A percentile compares a stretch with the other conserved stretches of the same genome.
These are phyloP conservation scores for Pseudococcus longispinus DNA, from an alignment of 2,888 invertebrate genomes.

Conservation along the genomic window DNA sequence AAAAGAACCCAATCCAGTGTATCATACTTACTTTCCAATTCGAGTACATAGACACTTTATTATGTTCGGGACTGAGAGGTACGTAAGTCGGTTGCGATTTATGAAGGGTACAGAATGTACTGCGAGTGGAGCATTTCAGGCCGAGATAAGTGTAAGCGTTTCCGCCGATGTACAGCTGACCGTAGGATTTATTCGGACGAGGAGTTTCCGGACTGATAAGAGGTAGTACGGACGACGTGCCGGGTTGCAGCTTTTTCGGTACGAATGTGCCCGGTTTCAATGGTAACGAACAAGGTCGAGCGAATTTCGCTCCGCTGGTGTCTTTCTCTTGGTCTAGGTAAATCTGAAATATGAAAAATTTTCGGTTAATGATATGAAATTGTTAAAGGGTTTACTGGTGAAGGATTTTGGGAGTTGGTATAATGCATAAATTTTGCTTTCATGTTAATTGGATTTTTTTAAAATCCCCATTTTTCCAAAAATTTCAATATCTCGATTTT, in stretches of 20 bases:
- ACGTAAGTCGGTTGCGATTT: conserved; percentile 95
- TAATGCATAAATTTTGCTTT: too few species aligned
- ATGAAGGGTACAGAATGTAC: conserved; percentile 91
- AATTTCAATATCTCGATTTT: too few species aligned
- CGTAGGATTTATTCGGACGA: conserved; percentile 85
- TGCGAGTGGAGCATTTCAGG: conserved; percentile 86
- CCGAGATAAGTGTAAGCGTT: conserved; percentile 92
- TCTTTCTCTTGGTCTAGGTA: neutral
- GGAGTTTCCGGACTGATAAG: conserved; percentile 91
- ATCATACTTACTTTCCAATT: conserved; percentile 79
- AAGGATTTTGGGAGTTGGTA: neutral
- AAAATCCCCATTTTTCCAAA: too few species aligned
- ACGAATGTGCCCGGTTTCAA: conserved; percentile 84
- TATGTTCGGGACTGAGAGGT: conserved; percentile 73
- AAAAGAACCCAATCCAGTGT: neutral
- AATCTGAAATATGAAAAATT: neutral
- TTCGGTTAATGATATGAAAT: neutral
- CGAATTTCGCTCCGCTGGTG: conserved; percentile 60
- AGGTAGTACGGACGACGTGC: conserved; percentile 82
- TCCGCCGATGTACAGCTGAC: conserved; percentile 87
- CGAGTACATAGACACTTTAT: conserved; percentile 94
- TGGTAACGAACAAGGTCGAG: conserved; percentile 82
- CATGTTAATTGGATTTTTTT: too few species aligned
- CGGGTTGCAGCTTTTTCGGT: conserved; percentile 81
- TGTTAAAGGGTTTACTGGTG: too few species aligned